Percentiles rank a stretch among this genome's conserved stretches.
phyloP scores from a whole-genome alignment of 2,113 vertebrate genomes.

The Coptodon bakossiorum region DNA sequence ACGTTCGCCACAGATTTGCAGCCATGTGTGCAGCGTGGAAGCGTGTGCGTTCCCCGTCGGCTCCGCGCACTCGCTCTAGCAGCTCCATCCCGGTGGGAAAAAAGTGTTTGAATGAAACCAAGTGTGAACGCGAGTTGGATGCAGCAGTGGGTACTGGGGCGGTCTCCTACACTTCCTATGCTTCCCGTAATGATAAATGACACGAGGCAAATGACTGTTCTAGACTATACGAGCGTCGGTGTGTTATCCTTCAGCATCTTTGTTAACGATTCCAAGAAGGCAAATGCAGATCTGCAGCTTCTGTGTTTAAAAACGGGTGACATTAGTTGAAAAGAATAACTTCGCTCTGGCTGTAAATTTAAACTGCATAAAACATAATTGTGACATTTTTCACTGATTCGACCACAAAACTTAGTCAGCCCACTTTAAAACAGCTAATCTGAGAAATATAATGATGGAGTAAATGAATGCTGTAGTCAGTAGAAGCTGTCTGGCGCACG shows the following conservation, averaged over 20 bases:
- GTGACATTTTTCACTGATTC: background rate
- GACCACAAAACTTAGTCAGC: background rate
- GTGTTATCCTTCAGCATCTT: background rate
- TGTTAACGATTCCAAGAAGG: background rate
- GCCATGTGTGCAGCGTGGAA: slow-evolving; percentile 74
- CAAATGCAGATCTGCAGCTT: background rate
- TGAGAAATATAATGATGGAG: background rate
- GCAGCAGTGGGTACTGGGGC: slow-evolving; percentile 52
- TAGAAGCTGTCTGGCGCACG: background rate
- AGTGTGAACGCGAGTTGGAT: slow-evolving; percentile 55
- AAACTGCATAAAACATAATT: background rate
- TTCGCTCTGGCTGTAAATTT: background rate
- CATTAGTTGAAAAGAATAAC: background rate
- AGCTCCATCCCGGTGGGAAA: slow-evolving; percentile 88
- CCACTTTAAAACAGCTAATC: background rate
- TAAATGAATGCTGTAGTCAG: background rate
- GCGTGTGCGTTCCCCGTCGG: slow-evolving; percentile 49
- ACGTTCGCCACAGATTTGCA: slow-evolving; percentile 56
- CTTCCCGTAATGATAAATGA: slow-evolving; percentile 37
- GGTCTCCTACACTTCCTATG: slow-evolving; percentile 53
- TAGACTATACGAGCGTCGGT: background rate
- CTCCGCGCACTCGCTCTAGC: slow-evolving; percentile 69
- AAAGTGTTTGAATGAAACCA: slow-evolving; percentile 63
- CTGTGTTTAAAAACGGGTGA: background rate
- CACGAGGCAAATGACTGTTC: slow-evolving; percentile 17